These are phyloP conservation scores for Crypturellus undulatus DNA, from an alignment of 2,113 vertebrate genomes.

Conservation along the genomic window DNA sequence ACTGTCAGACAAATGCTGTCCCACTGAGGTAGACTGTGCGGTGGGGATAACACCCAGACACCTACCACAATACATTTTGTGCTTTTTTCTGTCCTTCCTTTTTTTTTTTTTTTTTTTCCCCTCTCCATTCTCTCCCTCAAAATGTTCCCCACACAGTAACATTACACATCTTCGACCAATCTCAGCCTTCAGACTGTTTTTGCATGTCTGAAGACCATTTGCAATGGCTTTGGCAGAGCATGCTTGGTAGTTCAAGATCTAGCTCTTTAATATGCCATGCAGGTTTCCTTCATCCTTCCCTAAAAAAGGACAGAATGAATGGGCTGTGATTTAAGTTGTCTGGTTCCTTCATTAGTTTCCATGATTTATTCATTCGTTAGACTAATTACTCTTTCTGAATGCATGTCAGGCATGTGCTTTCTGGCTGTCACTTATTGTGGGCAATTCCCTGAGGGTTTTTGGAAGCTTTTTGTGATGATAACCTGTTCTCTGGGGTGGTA, in stretches of 20 bases:
- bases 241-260: not conserved
- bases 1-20: not conserved
- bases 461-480: not conserved
- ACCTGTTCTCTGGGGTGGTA: not conserved
- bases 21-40: not conserved
- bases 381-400: not conserved
- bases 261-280: constrained; percentile 32
- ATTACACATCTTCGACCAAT: not conserved
- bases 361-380: constrained; percentile 4
- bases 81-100: no score
- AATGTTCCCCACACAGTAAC: not conserved
- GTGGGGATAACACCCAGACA: not conserved
- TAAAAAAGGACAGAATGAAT: constrained; percentile 16
- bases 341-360: not conserved
- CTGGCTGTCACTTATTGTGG: not conserved
- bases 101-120: no score
- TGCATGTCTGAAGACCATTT: not conserved
- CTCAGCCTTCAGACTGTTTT: not conserved
- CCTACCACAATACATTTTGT: not conserved
- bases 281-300: not conserved
- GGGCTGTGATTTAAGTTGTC: not conserved
- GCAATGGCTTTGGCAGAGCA: not conserved
- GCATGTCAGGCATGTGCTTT: not conserved
- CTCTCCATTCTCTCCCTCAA: not conserved
- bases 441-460: not conserved